Conservation (phyloP, 2,113 vertebrate species). For the Lepisosteus oculatus region DNA sequence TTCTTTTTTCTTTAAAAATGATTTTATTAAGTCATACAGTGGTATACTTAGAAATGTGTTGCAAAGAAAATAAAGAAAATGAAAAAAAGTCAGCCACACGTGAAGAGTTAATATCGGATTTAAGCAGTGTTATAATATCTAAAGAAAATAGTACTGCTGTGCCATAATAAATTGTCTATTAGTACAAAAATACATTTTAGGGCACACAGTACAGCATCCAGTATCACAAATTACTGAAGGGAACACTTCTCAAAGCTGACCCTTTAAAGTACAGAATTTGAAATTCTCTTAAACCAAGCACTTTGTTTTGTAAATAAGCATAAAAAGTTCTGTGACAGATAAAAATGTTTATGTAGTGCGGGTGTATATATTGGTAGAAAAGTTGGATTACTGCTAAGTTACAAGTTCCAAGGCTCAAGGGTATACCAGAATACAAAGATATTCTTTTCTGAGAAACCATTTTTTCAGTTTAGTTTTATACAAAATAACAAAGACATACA, state of each 20-base stretch:
- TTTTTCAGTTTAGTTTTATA: conserved; percentile 82
- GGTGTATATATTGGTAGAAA: conserved; percentile 83
- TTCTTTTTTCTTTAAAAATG: conserved; percentile 87
- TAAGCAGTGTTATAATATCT: conserved; percentile 94
- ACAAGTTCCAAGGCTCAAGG: conserved; percentile 96
- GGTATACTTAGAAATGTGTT: conserved; percentile 95
- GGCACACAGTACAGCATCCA: conserved; percentile 96
- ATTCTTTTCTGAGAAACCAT: conserved; percentile 74
- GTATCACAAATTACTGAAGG: conserved; percentile 97
- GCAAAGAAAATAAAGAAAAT: conserved; percentile 72
- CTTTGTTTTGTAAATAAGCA: conserved; percentile 75
- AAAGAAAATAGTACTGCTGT: conserved; percentile 92
- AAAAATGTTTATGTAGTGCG: conserved; percentile 88
- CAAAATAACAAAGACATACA: conserved; percentile 99
- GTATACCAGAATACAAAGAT: conserved; percentile 97
- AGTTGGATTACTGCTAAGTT: conserved; percentile 91
- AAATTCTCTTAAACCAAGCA: conserved; percentile 91
- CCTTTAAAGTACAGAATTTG: conserved; percentile 83
- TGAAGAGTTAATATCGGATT: conserved; percentile 81
- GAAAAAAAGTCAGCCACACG: conserved; percentile 82
- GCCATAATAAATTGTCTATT: conserved; percentile 99
- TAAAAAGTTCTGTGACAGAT: conserved; percentile 95
- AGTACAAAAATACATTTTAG: conserved; percentile 99
- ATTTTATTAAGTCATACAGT: conserved; percentile 94
- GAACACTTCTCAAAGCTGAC: conserved; percentile 81